Base-by-base conservation (phyloP, 2,888 invertebrate genomes). In the Ligdia adustata region DNA sequence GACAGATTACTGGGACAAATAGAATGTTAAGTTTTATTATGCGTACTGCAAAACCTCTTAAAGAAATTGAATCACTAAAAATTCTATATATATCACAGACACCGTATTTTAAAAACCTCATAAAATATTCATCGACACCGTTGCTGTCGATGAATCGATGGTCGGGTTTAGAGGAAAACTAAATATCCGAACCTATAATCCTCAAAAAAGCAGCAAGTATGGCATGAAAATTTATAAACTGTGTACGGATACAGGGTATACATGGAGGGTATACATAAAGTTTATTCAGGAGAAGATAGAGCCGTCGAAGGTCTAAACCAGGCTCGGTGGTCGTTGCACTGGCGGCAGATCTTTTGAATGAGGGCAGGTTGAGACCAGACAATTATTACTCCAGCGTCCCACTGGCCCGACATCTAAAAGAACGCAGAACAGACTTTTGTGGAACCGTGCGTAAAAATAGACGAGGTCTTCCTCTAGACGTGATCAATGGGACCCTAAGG, bases 221-320 rank as follows among this genome's bases (percentile, higher is more conserved):
- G 52, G 55, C 26, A 47, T 56, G 26, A 46, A 50, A 47, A 44
- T 52, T 27, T 56, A 56, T 34, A 56, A 52, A 43, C 22, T 52
- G 13, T 56, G 50, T 37, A 47, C 50, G 7, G 39, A 38, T 28
- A 45, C 12, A 7, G 47, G 55, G 2, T 55, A 46, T 37, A 40
- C 40, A 22, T 55, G 52, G 52, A 43, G 41, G 27, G n/a, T n/a
- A n/a, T n/a, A n/a, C 52, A 52, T 26, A 37, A 41, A 26, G 34
- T 55, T 43, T 49, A 52, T 46, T 37, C 44, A 33, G 55, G 43
- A 9, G 37, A 46, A 33, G 43, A 49, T 35, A 31, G 27, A 41
- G 24, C 26, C 15, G 31, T 28, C 9, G 18, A 38, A 20, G 42
- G 31, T 31, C 35, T 38, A 49, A 53, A 39, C 46, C 53, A 27